These are phyloP conservation scores for Aphidius gifuensis DNA, from an alignment of 1,140 invertebrate genomes.

Conservation along the genomic window DNA sequence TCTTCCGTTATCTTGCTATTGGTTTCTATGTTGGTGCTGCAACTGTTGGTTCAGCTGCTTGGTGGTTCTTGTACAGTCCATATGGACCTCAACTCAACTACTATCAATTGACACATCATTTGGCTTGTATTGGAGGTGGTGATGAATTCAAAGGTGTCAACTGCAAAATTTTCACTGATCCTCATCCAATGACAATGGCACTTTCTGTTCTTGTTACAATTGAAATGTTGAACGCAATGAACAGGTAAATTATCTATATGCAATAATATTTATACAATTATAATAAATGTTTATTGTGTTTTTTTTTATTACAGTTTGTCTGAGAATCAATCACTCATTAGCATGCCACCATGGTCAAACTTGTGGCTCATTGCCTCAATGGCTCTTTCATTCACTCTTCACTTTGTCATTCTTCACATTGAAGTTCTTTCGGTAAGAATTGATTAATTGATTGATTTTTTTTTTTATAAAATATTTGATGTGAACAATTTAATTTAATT, in stretches of 20 bases:
- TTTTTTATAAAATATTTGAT: neutral
- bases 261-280: slow-evolving; percentile 4
- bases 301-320: slow-evolving; percentile 73
- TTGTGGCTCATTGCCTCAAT: slow-evolving; percentile 97
- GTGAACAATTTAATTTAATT: slow-evolving; percentile 20
- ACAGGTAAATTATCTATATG: slow-evolving; percentile 70
- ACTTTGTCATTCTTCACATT: slow-evolving; percentile 99
- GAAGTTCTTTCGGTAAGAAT: slow-evolving; percentile 95
- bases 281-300: neutral
- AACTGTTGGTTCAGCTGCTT: slow-evolving; percentile 96
- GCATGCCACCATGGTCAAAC: slow-evolving; percentile 99
- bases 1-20: slow-evolving; percentile 98
- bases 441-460: neutral
- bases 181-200: slow-evolving; percentile 99
- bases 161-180: slow-evolving; percentile 96
- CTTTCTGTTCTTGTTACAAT: slow-evolving; percentile 98
- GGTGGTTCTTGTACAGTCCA: slow-evolving; percentile 98
- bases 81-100: slow-evolving; percentile 93
- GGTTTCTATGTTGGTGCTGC: slow-evolving; percentile 92
- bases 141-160: slow-evolving; percentile 92
- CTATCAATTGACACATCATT: slow-evolving; percentile 92
- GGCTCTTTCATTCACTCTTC: slow-evolving; percentile 97
- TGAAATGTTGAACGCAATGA: slow-evolving; percentile 99
- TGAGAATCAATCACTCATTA: slow-evolving; percentile 97
- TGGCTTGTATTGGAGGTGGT: slow-evolving; percentile 71